Conservation (phyloP, 2,797 vertebrate genomes). For the Heteromormyrus szaboi region DNA sequence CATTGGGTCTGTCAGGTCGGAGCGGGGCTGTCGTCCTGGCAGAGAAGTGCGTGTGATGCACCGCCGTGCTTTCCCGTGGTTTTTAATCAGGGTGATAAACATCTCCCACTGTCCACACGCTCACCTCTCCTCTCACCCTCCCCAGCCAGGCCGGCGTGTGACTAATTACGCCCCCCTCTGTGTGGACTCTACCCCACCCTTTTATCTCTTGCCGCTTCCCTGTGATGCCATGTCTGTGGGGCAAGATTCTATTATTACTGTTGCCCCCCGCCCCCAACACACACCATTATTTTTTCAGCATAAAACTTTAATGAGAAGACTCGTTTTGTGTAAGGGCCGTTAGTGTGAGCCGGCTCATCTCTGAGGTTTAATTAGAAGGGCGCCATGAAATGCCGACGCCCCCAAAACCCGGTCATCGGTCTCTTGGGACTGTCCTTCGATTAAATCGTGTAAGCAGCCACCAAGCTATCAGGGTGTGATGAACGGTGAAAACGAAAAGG, state of each 20-base stretch:
- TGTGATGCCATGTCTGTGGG: neutral
- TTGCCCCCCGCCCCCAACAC: neutral
- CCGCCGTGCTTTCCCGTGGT: neutral
- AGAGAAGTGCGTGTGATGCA: neutral
- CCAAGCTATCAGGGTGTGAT: neutral
- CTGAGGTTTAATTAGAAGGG: slow-evolving; percentile 19
- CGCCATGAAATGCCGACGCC: neutral
- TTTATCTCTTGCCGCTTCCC: neutral
- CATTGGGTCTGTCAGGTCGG: neutral
- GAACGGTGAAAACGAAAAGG: neutral
- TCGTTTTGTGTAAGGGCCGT: neutral
- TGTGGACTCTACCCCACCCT: neutral
- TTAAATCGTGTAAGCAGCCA: neutral
- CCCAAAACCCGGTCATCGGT: neutral
- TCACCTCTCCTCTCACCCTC: neutral
- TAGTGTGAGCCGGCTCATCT: neutral
- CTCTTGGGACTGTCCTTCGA: slow-evolving; percentile 6
- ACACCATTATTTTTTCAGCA: neutral
- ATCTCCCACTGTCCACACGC: neutral
- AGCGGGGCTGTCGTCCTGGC: neutral
- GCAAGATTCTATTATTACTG: neutral
- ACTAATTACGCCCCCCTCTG: neutral
- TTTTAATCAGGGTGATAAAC: slow-evolving; percentile 7
- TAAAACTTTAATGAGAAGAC: slow-evolving; percentile 3
- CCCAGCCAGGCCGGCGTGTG: neutral